Evolutionary conservation across 2,797 vertebrate species (phyloP), one percentile per base, ranked within the genome.

Genomic region (Poeciliopsis presidionis): DNA sequence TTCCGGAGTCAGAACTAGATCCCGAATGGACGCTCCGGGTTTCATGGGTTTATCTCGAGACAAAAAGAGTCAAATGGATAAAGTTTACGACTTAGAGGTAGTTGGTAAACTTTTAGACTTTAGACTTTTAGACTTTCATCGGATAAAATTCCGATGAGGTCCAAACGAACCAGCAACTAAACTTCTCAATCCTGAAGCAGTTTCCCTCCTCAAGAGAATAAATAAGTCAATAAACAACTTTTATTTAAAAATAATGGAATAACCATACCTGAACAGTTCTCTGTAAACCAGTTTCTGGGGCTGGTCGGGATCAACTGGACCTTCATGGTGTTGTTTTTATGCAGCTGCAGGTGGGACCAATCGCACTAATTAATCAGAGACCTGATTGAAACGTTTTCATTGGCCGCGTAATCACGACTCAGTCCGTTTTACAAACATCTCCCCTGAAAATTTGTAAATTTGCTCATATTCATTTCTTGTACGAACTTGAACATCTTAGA

Each of bases 1-100:
- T 46, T 93, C 91, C 0, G 94, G 95, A 2, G 95, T 95, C 73
- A 95, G 77, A 47, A 90, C 81, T 57, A 93, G 74, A 72, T 53
- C 77, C 59, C 85, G 77, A 51, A 93, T 81, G 25, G 82, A 76
- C 0, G 84, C 75, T 13, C 80, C 43, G 0, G 85, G 55, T 75
- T 71, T 89, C 2, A 80, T 4, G 0, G 72, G 69, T 51, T 51
- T 51, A 51, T 51, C 76, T 74, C 71, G 22, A 71, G 12, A 55
- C 6, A 55, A 43, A 43, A 43, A 25, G 36, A 33, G 59, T 7
- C 7, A n/a, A 12, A 33, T 11, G 0, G 28, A 43, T 9, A 0
- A 18, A 12, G 11, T 55, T 11, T 3, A 55, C 8, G 8, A 25
- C 7, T 8, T 9, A 1, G 1, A 18, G 6, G 49, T 22, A 8